Percentiles rank a stretch among this genome's conserved stretches.
Conservation (phyloP, 1,140 invertebrate genomes). For the Caenorhabditis briggsae region DNA sequence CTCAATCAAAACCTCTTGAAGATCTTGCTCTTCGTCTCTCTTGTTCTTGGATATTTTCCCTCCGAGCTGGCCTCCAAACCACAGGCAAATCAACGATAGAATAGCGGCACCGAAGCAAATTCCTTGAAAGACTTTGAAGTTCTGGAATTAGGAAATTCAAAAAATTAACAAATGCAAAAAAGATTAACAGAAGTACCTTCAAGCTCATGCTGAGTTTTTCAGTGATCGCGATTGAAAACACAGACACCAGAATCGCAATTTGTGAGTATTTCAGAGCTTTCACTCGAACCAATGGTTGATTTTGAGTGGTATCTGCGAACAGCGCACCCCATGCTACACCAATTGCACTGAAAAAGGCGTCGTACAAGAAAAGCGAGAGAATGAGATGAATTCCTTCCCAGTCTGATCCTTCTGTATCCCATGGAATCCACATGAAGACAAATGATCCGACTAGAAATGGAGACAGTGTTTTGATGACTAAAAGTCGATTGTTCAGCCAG, state of each 20-base stretch:
- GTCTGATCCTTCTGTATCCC: constrained; percentile 62
- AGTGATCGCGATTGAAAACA: constrained; percentile 72
- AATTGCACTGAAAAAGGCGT: constrained; percentile 79
- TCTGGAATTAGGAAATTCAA: constrained; percentile 41
- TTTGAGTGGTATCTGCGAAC: constrained; percentile 78
- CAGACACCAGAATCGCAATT: constrained; percentile 71
- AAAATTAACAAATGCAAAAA: constrained; percentile 65
- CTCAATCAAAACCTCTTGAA: not conserved
- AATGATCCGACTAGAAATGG: constrained; percentile 79
- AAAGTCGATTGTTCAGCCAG: constrained; percentile 78
- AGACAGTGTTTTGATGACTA: constrained; percentile 78
- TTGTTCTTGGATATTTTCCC: not conserved
- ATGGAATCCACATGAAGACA: constrained; percentile 79
- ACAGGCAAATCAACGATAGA: constrained; percentile 12
- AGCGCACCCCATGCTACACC: constrained; percentile 78
- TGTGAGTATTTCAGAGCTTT: constrained; percentile 77
- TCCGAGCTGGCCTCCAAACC: not conserved
- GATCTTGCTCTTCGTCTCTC: not conserved
- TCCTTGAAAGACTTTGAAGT: constrained; percentile 63
- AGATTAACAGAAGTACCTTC: constrained; percentile 70
- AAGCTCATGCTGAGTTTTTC: constrained; percentile 76
- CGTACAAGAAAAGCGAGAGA: constrained; percentile 79
- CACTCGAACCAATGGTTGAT: constrained; percentile 75
- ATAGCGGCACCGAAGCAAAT: constrained; percentile 44
- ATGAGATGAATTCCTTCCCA: constrained; percentile 79